Evolutionary conservation across 2,797 vertebrate genomes (phyloP).

Genomic region (Borostomias antarcticus): DNA sequence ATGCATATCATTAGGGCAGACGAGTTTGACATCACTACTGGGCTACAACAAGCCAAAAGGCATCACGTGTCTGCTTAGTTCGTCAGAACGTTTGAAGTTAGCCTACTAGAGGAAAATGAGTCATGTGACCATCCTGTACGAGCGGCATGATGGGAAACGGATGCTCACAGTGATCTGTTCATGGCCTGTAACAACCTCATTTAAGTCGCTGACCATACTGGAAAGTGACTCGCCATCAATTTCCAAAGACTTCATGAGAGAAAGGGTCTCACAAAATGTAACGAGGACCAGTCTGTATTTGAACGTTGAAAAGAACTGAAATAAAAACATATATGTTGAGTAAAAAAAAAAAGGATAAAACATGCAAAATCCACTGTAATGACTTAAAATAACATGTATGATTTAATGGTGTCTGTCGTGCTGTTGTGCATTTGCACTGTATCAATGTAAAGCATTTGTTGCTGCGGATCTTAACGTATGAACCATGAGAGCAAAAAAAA

Average conservation of each 20-base stretch:
- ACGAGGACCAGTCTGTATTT: slow-evolving; percentile 42
- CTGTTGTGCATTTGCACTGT: slow-evolving; percentile 76
- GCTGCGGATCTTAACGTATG: slow-evolving; percentile 64
- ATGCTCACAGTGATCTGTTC: slow-evolving; percentile 54
- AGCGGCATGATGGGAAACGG: slow-evolving; percentile 49
- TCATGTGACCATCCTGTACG: slow-evolving; percentile 39
- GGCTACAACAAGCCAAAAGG: slow-evolving; percentile 49
- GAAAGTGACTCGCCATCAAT: slow-evolving; percentile 47
- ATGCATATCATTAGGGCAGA: slow-evolving; percentile 57
- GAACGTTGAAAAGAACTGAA: slow-evolving; percentile 52
- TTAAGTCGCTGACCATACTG: slow-evolving; percentile 49
- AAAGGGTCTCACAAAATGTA: slow-evolving; percentile 45
- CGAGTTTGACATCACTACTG: slow-evolving; percentile 54
- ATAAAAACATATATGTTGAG: slow-evolving; percentile 60
- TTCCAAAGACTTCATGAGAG: slow-evolving; percentile 47
- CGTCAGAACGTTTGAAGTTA: slow-evolving; percentile 41
- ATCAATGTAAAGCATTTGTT: slow-evolving; percentile 67
- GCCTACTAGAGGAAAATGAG: slow-evolving; percentile 42
- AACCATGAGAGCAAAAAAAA: slow-evolving; percentile 67
- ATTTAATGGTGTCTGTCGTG: slow-evolving; percentile 72
- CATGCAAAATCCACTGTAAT: slow-evolving; percentile 70
- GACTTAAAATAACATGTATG: slow-evolving; percentile 64
- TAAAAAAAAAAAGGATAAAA: slow-evolving; percentile 52
- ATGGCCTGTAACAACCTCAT: slow-evolving; percentile 47
- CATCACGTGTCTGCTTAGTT: slow-evolving; percentile 26